These are phyloP conservation scores for Tiphia femorata DNA, from an alignment of 2,888 invertebrate genomes.

Conservation along the genomic window DNA sequence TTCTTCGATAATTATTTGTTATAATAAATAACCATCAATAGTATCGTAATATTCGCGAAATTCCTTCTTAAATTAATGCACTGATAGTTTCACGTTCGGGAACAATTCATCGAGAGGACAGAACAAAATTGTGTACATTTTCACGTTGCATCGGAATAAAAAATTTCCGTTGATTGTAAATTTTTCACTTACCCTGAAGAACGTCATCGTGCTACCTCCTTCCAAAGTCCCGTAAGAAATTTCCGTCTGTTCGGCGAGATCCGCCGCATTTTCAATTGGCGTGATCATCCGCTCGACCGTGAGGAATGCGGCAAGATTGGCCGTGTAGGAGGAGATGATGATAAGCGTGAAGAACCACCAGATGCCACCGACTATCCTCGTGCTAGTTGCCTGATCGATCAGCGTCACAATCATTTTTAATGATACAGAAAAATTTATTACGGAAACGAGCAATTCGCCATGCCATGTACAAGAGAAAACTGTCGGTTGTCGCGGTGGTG, in stretches of 20 bases:
- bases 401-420: constrained; percentile 8
- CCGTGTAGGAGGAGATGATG: constrained; percentile 98
- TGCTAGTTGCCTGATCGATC: constrained; percentile 86
- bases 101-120: not conserved
- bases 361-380: constrained; percentile 94
- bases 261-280: constrained; percentile 95
- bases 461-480: too few species aligned
- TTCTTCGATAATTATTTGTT: too few species aligned
- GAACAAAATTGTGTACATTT: not conserved
- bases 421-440: too few species aligned
- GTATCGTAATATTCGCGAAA: too few species aligned
- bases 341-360: constrained; percentile 99
- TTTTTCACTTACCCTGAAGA: constrained; percentile 84
- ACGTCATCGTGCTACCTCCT: constrained; percentile 97
- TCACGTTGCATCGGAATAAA: not conserved
- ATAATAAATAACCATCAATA: too few species aligned
- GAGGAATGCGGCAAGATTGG: constrained; percentile 96
- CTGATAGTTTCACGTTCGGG: too few species aligned
- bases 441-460: too few species aligned
- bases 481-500: too few species aligned
- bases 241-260: constrained; percentile 92
- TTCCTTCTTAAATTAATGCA: too few species aligned
- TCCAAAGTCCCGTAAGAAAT: constrained; percentile 95
- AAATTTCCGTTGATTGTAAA: not conserved
- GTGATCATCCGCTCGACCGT: constrained; percentile 97